Conservation (phyloP, 2,113 vertebrate species). For the Nyctereutes procyonoides region DNA sequence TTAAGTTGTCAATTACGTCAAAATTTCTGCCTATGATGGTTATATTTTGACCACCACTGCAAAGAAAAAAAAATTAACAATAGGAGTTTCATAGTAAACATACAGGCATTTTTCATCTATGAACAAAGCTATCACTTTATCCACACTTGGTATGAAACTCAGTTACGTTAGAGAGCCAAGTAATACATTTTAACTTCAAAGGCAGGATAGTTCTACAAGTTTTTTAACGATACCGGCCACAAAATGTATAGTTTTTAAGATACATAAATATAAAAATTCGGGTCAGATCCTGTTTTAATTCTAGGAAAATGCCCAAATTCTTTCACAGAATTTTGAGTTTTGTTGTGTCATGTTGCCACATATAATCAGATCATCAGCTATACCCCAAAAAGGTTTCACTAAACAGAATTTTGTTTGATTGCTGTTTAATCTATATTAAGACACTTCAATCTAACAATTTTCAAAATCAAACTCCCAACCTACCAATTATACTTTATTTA, state of each 20-base stretch:
- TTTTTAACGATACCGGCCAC: slow-evolving; percentile 14
- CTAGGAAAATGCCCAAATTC: slow-evolving; percentile 62
- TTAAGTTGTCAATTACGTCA: slow-evolving; percentile 89
- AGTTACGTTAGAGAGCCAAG: slow-evolving; percentile 38
- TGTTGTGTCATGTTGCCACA: background rate
- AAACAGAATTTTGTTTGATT: slow-evolving; percentile 65
- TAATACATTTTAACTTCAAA: slow-evolving; percentile 66
- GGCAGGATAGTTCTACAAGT: background rate
- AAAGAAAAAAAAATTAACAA: slow-evolving; percentile 67
- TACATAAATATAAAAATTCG: slow-evolving; percentile 34
- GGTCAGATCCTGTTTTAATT: slow-evolving; percentile 34
- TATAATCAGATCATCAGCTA: slow-evolving; percentile 54
- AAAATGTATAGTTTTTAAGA: slow-evolving; percentile 44
- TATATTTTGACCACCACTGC: slow-evolving; percentile 92
- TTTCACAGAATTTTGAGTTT: slow-evolving; percentile 49
- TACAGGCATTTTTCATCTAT: background rate
- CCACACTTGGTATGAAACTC: slow-evolving; percentile 24
- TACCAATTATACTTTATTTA: slow-evolving; percentile 71
- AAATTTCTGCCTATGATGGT: slow-evolving; percentile 89
- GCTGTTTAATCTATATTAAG: slow-evolving; percentile 64
- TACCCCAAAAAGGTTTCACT: slow-evolving; percentile 41
- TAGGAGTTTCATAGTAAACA: background rate
- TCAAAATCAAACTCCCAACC: slow-evolving; percentile 54
- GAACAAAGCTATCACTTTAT: slow-evolving; percentile 22
- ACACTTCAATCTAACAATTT: slow-evolving; percentile 38